phyloP scores from a whole-genome alignment of 2,797 vertebrate species.

The Falco cherrug region DNA sequence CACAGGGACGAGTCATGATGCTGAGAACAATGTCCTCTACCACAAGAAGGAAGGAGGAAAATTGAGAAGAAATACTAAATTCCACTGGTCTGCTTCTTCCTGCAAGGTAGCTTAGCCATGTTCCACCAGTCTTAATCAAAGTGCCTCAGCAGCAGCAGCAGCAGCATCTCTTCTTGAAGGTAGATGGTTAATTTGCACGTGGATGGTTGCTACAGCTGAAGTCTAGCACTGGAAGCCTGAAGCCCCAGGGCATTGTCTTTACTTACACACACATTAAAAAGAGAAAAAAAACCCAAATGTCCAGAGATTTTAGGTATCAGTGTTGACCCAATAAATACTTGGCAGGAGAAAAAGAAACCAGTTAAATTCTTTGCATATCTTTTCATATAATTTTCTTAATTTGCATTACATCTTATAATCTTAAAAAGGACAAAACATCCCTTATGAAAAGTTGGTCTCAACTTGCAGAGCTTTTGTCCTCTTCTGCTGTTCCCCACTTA shows the following conservation, averaged over 20 bases:
- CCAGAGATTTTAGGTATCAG: not conserved
- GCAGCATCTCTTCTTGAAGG: not conserved
- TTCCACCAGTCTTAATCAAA: not conserved
- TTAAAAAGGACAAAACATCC: not conserved
- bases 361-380: not conserved
- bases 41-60: not conserved
- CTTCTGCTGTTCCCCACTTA: not conserved
- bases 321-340: not conserved
- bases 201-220: not conserved
- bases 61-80: not conserved
- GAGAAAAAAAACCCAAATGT: not conserved
- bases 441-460: not conserved
- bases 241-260: not conserved
- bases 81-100: not conserved
- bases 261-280: not conserved
- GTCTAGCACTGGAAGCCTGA: not conserved
- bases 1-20: not conserved
- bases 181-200: accelerated
- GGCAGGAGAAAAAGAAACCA: not conserved
- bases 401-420: not conserved
- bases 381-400: not conserved
- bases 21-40: not conserved
- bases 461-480: not conserved
- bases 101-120: not conserved
- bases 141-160: not conserved